Base-by-base conservation (phyloP, 2,797 vertebrate genomes). In the Alfaro cultratus region DNA sequence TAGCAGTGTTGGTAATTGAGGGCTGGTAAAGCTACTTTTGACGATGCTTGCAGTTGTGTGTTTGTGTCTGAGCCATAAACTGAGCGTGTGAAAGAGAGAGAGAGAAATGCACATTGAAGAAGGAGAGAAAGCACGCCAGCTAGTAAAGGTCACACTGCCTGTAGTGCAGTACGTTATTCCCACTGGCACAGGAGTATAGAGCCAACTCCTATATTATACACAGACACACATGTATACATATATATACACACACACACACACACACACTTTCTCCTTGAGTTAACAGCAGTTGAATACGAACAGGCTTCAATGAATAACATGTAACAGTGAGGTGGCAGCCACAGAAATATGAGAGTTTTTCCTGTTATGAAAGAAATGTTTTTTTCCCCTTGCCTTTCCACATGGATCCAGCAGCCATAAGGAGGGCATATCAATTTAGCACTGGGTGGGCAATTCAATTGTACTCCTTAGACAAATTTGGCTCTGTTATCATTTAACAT, bases 81-180 rank as follows among this genome's bases (percentile, higher is more conserved):
- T 80, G 83, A 86, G 84, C 10, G 78, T 88, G 88, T 86, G 89
- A 88, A 73, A 88, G 73, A 88, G 84, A 64, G 80, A 46, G 75
- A 57, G 79, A 55, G 68, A 62, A 74, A 72, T 46, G 13, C 68
- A 57, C 64, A 55, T 64, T 31, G 73, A 79, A 83, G 13, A 82
- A 74, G 83, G 86, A 83, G 86, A 83, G 88, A 84, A 84, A 89
- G 87, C 80, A 86, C 49, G 83, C 49, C 74, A 87, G 89, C 91
- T 81, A 88, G 89, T 90, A 94, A 94, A 95, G 94, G 94, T 94
- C 94, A 94, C 88, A 78, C 87, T 91, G 92, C 94, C 93, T 93
- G 92, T 92, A 92, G 92, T 84, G 81, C 90, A 88, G 91, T 92
- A 91, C 78, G 88, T 87, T 93, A 94, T 94, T 94, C 94, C 92